Evolutionary conservation across 1,140 invertebrate genomes (phyloP), one percentile per base, ranked within the genome.

Genomic region (Muscidifurax raptorellus): DNA sequence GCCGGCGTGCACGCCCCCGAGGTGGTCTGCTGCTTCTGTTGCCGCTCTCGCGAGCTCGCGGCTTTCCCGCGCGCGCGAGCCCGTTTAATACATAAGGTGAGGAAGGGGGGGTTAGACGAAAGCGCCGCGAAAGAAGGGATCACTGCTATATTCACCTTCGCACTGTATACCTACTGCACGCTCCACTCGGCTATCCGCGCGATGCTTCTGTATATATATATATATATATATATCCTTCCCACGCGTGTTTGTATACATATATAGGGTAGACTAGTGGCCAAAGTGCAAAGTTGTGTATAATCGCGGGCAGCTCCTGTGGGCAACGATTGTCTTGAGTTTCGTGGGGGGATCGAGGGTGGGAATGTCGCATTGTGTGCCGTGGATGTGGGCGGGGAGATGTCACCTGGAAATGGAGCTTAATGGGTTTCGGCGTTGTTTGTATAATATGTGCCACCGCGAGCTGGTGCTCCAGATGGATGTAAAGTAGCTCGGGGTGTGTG

Each of bases 111-210:
- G 90, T 89, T 89, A 84, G 36, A 80, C 66, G 66, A 10, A 36
- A 2, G 28, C 86, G 85, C 79, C 22, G 52, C 22, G 22, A 59
- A 59, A 59, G 52, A 59, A 59, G 52, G 52, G 84, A 91, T 92
- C 90, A 90, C 91, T 92, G n/a, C n/a, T n/a, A n/a, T n/a, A n/a
- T n/a, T n/a, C n/a, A 92, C 91, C 91, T 93, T 91, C 88, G 89
- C 90, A 88, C 87, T 89, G 7, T n/a, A 52, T 18, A 5, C 1
- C 18, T 1, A 4, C 88, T 88, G 84, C 87, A 82, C 87, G 80
- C 78, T 52, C 13, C 18, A 22, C 47, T 52, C 47, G 47, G 18
- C 83, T 85, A 40, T 75, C 80, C 83, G 79, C 47, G 28, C 47
- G 64, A 18, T 71, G 28, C 18, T 59, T 71, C 40, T 67, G 36